Base-by-base conservation (phyloP, 2,113 vertebrate species). In the Rhinolophus ferrumequinum region DNA sequence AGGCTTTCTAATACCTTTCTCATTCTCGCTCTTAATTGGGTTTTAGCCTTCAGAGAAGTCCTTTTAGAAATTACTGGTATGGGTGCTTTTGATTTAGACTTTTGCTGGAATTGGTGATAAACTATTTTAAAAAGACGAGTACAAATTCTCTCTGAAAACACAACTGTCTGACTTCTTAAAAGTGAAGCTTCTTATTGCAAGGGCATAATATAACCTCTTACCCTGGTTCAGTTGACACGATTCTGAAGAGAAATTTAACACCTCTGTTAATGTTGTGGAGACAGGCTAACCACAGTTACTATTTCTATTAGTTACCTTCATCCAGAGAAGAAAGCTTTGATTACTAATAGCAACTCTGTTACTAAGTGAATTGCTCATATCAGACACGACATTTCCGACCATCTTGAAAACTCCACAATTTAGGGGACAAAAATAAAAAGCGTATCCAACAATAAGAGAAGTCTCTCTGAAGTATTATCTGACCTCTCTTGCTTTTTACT, bases 81-180 rank as follows among this genome's bases (percentile, higher is more conserved):
- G 44, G 38, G 10, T 28, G 22, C 22, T 77, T 83, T 13, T 80
- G 50, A 96, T 44, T 72, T 90, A 87, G 50, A 72, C 14, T 66
- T 96, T 84, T 41, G 14, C 14, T 50, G 56, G 18, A 95, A 96
- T 19, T 80, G 30, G 54, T 67, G 35, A 81, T 13, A 76, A 88
- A 92, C 44, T 87, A 92, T 82, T 94, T 88, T n/a, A 12, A 81
- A 84, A 97, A 67, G 52, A 72, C 0, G 2, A 87, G 22, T 50
- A 96, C 11, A 90, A 60, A 54, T 80, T 92, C 64, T 70, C 28
- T 83, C 41, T 60, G 19, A 86, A 93, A 83, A 52, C 22, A 89
- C 14, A 96, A 67, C 21, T 44, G 3, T 73, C 28, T 79, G 69
- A 60, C 56, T 92, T 91, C 85, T 92, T 85, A 47, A 64, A 94